A percentile compares a stretch with the other conserved stretches of the same genome.
Conservation (phyloP, 2,797 vertebrate genomes). For the Pseudomugil tenellus region DNA sequence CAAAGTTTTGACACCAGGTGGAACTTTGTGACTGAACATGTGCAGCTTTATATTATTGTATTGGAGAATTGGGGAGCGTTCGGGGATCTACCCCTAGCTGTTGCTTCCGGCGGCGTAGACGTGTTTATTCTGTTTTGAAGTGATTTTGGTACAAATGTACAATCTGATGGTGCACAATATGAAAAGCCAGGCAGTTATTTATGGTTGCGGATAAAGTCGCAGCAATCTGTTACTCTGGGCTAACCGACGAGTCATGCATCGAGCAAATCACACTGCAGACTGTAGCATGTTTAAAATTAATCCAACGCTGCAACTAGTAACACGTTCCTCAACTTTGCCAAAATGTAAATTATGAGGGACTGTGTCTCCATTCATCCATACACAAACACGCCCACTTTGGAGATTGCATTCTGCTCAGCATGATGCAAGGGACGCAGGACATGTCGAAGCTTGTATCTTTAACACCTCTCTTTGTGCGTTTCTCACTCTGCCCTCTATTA, state of each 20-base stretch:
- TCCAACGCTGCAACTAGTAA: conserved; percentile 10
- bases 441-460: conserved; percentile 59
- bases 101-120: too few species aligned
- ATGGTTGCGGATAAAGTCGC: background rate
- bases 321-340: conserved; percentile 24
- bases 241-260: background rate
- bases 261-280: background rate
- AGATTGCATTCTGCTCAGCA: conserved; percentile 25
- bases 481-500: conserved; percentile 23
- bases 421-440: conserved; percentile 55
- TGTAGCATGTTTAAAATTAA: conserved; percentile 14
- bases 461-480: conserved; percentile 45
- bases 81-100: too few species aligned
- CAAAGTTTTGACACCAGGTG: too few species aligned
- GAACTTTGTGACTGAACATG: too few species aligned
- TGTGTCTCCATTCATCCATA: conserved; percentile 17
- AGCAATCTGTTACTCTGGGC: background rate
- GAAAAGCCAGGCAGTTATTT: background rate
- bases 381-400: conserved; percentile 24
- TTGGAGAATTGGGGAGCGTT: too few species aligned
- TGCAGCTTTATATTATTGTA: too few species aligned
- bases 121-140: background rate
- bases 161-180: background rate
- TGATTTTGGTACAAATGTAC: background rate
- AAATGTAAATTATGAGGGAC: conserved; percentile 40